These are phyloP conservation scores for Leptosomus discolor DNA, from an alignment of 2,113 vertebrate genomes.

Conservation along the genomic window DNA sequence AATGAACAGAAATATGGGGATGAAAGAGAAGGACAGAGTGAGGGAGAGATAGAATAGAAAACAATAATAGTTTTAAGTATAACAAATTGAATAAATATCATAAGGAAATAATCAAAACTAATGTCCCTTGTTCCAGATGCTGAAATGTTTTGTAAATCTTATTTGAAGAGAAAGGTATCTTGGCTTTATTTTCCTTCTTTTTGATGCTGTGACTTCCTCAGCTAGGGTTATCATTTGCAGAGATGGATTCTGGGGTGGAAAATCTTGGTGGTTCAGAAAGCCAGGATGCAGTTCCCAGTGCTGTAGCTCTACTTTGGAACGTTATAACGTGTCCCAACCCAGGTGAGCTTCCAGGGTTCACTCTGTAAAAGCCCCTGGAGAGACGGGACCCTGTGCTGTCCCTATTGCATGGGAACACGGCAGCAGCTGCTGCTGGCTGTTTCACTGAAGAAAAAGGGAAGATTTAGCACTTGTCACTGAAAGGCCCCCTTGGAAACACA, in stretches of 20 bases:
- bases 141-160: slow-evolving; percentile 1
- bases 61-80: slow-evolving; percentile 64
- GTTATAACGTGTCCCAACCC: accelerated
- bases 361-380: neutral
- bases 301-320: neutral
- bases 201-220: neutral
- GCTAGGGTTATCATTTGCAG: neutral
- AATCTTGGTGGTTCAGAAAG: neutral
- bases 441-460: neutral
- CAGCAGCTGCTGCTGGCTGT: neutral
- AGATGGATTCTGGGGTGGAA: neutral
- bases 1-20: slow-evolving; percentile 66
- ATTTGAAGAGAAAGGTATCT: neutral
- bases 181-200: neutral
- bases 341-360: too few species aligned
- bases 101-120: slow-evolving; percentile 74
- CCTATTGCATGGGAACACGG: accelerated
- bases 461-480: neutral
- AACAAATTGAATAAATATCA: slow-evolving; percentile 65
- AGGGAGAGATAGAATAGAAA: slow-evolving; percentile 64
- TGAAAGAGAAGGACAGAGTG: slow-evolving; percentile 71
- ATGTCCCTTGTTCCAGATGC: slow-evolving; percentile 67
- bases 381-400: neutral
- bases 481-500: neutral
- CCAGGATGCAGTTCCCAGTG: accelerated